Percentiles rank a stretch among this genome's conserved stretches.
phyloP scores from a whole-genome alignment of 2,113 vertebrate genomes.

The Rostratula benghalensis region DNA sequence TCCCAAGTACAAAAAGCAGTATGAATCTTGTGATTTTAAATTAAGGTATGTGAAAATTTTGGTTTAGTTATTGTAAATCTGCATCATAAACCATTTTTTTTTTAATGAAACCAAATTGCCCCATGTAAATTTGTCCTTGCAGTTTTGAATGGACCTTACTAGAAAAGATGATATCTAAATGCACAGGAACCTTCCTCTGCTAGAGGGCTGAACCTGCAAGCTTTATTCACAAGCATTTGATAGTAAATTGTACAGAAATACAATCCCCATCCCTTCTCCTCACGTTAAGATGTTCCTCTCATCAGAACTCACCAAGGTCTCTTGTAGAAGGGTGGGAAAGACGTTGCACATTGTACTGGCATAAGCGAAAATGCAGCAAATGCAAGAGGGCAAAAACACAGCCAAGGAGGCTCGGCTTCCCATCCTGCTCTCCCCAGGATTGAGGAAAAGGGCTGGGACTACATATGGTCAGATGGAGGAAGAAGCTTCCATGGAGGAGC shows the following conservation, averaged over 20 bases:
- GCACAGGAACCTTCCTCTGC: neutral
- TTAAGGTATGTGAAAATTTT: neutral
- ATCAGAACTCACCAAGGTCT: neutral
- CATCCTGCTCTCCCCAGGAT: neutral
- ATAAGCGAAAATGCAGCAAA: neutral
- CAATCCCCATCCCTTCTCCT: neutral
- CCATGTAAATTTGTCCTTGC: fast-evolving
- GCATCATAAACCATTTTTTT: neutral
- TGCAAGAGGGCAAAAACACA: neutral
- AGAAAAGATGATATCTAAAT: neutral
- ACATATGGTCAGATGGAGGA: neutral
- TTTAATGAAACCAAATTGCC: neutral
- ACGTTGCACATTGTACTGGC: fast-evolving
- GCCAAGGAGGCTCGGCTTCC: neutral
- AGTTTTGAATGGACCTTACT: neutral
- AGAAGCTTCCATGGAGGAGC: neutral
- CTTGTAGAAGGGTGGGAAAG: neutral
- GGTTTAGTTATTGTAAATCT: neutral
- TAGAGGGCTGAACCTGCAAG: neutral
- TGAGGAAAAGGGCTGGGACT: neutral
- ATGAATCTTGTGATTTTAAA: neutral
- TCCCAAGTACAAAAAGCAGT: neutral
- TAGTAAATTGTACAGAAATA: neutral
- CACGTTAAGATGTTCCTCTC: neutral
- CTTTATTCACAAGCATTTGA: neutral